Conservation (phyloP, 2,888 invertebrate species). For the Phengaris arion region DNA sequence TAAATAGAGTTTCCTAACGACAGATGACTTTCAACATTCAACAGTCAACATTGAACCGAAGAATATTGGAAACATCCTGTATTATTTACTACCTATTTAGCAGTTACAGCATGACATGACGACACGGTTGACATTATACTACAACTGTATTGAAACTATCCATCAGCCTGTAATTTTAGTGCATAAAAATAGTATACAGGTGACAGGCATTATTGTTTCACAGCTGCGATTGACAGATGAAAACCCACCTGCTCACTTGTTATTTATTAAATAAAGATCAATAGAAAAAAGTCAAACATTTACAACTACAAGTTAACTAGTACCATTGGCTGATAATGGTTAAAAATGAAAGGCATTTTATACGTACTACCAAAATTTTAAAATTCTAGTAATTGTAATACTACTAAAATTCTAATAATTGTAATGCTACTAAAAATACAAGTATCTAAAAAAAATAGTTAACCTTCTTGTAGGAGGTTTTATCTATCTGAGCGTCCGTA, state of each 20-base stretch:
- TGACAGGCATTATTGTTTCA: slow-evolving; percentile 9
- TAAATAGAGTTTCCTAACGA: too few relatives aligned
- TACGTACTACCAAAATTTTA: too few relatives aligned
- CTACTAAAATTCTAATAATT: too few relatives aligned
- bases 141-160: background rate
- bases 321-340: background rate
- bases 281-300: background rate
- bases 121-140: background rate
- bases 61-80: background rate
- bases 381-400: too few relatives aligned
- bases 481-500: too few relatives aligned
- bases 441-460: too few relatives aligned
- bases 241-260: background rate
- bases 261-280: slow-evolving; percentile 14
- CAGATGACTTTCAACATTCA: background rate
- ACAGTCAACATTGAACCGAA: background rate
- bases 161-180: background rate
- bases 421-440: too few relatives aligned
- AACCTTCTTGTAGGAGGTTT: too few relatives aligned
- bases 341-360: too few relatives aligned
- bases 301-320: background rate
- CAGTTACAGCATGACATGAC: background rate
- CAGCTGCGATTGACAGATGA: slow-evolving; percentile 26
- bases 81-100: background rate
- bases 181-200: slow-evolving; percentile 9